Percentiles rank a stretch among this genome's conserved stretches.
Conservation (phyloP, 2,888 invertebrate species). For the Cotesia congregata region DNA sequence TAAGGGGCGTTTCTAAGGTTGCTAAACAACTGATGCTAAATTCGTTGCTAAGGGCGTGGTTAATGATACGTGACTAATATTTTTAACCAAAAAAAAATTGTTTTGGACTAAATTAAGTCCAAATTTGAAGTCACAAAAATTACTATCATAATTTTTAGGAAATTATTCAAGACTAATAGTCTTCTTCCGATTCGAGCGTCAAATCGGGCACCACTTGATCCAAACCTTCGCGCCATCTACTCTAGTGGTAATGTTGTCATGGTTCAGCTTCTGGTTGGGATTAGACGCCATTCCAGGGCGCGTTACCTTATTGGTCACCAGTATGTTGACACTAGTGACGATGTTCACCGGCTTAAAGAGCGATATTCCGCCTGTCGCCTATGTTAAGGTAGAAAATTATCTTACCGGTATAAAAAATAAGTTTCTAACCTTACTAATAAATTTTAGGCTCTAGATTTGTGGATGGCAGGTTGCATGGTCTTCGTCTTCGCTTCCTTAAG, state of each 20-base stretch:
- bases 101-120: neutral
- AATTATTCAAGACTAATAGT: slow-evolving; percentile 85
- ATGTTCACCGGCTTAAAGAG: slow-evolving; percentile 88
- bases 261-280: slow-evolving; percentile 91
- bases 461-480: slow-evolving; percentile 93
- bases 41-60: too few species aligned
- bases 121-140: slow-evolving; percentile 7
- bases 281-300: slow-evolving; percentile 87
- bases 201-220: slow-evolving; percentile 87
- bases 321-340: slow-evolving; percentile 86
- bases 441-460: slow-evolving; percentile 82
- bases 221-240: slow-evolving; percentile 89
- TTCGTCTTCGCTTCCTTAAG: slow-evolving; percentile 87
- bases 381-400: slow-evolving; percentile 78
- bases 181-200: slow-evolving; percentile 85
- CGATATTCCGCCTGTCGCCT: slow-evolving; percentile 88
- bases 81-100: too few species aligned
- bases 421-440: neutral
- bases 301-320: slow-evolving; percentile 85
- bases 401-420: too few species aligned
- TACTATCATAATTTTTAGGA: slow-evolving; percentile 69
- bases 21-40: too few species aligned
- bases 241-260: slow-evolving; percentile 85
- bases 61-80: too few species aligned
- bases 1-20: too few species aligned